Percentiles rank a stretch among this genome's conserved stretches.
phyloP scores from a whole-genome alignment of 2,888 invertebrate species.

The Alloplasta piceator region DNA sequence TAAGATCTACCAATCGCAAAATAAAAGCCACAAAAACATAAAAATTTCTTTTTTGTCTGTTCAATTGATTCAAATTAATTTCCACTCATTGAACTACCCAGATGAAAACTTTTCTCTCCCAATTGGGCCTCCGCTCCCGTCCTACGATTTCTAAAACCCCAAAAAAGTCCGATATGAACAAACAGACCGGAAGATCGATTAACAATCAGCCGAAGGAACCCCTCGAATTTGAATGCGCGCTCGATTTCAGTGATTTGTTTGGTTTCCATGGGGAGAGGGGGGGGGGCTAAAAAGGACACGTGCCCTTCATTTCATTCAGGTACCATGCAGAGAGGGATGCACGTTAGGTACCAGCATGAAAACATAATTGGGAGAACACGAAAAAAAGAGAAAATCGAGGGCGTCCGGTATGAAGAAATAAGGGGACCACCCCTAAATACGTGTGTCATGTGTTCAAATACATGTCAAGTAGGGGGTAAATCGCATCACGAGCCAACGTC shows the following conservation, averaged over 20 bases:
- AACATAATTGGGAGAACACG: conserved; percentile 15
- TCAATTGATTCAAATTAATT: conserved; percentile 1
- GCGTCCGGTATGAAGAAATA: conserved; percentile 13
- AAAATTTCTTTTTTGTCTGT: not conserved
- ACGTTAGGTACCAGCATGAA: conserved; percentile 37
- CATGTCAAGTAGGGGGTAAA: not conserved
- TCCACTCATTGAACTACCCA: not conserved
- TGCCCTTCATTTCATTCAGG: conserved; percentile 31
- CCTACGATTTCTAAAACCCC: not conserved
- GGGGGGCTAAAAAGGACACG: conserved; percentile 1
- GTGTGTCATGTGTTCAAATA: not conserved
- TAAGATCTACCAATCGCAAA: conserved; percentile 1
- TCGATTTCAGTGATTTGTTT: not conserved
- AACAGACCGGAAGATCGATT: not conserved
- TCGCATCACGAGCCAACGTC: not conserved
- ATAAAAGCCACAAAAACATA: conserved; percentile 5
- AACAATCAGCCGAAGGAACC: not conserved
- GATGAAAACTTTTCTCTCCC: conserved; percentile 4
- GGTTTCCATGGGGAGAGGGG: conserved; percentile 8
- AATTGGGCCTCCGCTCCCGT: not conserved
- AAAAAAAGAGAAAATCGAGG: conserved; percentile 18
- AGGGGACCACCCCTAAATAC: not conserved
- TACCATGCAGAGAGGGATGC: conserved; percentile 1
- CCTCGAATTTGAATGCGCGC: not conserved
- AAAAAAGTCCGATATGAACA: not conserved